These are phyloP conservation scores for Stichopus chloronotus DNA, from an alignment of 35 echinoderm and acorn worm genomes.

Conservation along the genomic window DNA sequence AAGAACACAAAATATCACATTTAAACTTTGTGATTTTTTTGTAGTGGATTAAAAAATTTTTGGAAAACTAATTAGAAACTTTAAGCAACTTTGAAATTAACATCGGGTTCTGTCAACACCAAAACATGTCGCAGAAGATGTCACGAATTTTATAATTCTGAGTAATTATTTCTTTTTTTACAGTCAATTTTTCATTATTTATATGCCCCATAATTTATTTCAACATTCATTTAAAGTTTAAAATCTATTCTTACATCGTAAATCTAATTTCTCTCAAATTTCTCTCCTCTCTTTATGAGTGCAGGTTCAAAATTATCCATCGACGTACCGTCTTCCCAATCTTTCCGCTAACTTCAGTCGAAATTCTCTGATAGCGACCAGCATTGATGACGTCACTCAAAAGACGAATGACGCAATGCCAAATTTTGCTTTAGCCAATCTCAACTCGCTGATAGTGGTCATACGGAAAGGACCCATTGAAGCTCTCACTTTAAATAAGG, in stretches of 20 bases:
- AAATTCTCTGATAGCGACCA: slow-evolving; percentile 46
- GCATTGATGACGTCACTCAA: slow-evolving; percentile 28
- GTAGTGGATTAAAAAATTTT: no score
- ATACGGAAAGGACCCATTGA: slow-evolving; percentile 70
- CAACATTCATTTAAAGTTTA: not conserved
- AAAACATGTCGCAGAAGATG: no score
- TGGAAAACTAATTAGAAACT: no score
- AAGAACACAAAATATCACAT: no score
- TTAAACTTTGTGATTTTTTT: no score
- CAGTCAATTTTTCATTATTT: no score
- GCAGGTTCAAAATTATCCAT: slow-evolving; percentile 63
- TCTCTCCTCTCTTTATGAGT: not conserved
- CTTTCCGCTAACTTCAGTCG: slow-evolving; percentile 69
- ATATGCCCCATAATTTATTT: no score
- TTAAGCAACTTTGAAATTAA: no score
- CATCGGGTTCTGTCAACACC: no score
- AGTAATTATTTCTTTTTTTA: no score
- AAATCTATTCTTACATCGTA: not conserved
- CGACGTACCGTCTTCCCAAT: slow-evolving; percentile 76
- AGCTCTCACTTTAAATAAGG: slow-evolving; percentile 75
- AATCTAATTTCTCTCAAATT: not conserved
- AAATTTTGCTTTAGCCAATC: slow-evolving; percentile 63
- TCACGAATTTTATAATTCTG: no score
- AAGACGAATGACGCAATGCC: slow-evolving; percentile 31
- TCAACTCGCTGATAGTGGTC: slow-evolving; percentile 69